Base-by-base conservation (phyloP, 2,797 vertebrate species). In the Choloepus didactylus region DNA sequence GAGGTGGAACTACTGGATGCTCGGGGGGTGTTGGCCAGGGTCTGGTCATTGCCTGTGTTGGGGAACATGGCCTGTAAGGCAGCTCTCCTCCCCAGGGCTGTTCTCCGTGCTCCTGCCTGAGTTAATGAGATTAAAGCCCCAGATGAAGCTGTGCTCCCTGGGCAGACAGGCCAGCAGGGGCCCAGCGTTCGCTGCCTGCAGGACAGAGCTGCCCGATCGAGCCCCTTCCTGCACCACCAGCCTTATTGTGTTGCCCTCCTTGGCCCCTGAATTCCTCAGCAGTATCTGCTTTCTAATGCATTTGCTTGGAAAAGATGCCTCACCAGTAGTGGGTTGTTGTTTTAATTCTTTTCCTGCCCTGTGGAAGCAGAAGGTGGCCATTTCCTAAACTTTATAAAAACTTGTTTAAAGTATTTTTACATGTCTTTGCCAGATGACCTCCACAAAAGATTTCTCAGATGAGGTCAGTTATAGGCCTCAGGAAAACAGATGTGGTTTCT, bases 11-110 rank as follows among this genome's bases (percentile, higher is more conserved):
- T 12, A 2, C 60, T 3, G 23, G 66, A 3, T 35, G 29, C 9
- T n/a, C 5, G 1, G 29, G n/a, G 1, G 3, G 15, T 44, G 6
- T 7, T 14, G 14, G 21, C 41, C 11, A 0, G 25, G 2, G 1
- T 5, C 44, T 15, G 62, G 35, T 35, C 9, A 2, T 5, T 3
- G 10, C 56, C 35, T 3, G 8, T 25, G 0, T 27, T 7, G 1
- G 67, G 11, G 3, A 44, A n/a, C 6, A 1, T 0, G 8, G n/a
- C 54, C 54, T 41, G 2, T 9, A 49, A 27, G 16, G 21, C 64
- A 0, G 0, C 0, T 25, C 16, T 9, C 29, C 25, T 27, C 2
- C 7, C 19, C 0, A 2, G 51, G 66, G 54, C 62, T 41, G 5
- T 1, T 31, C n/a, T 9, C 5, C 5, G 1, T 1, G 25, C 35